Evolutionary conservation across 2,113 vertebrate genomes (phyloP).

Genomic region (Cochlearius cochlearius): DNA sequence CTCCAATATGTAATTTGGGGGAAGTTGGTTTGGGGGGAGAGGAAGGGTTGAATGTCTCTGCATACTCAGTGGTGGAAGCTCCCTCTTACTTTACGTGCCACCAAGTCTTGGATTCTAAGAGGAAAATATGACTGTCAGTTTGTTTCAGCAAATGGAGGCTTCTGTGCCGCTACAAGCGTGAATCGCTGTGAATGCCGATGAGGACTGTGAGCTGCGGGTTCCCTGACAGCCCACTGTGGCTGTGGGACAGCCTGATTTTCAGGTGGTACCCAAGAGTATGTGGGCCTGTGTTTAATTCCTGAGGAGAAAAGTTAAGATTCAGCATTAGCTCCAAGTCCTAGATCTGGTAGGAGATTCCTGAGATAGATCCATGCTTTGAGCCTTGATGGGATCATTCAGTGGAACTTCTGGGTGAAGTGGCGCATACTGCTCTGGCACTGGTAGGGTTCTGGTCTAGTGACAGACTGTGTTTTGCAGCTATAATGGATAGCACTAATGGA

Average conservation of each 20-base stretch:
- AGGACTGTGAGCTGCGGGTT: not conserved
- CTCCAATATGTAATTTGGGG: not conserved
- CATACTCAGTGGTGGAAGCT: not conserved
- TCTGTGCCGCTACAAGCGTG: not conserved
- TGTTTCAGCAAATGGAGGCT: not conserved
- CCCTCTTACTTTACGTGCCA: not conserved
- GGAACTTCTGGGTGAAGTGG: not conserved
- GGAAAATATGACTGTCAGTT: not conserved
- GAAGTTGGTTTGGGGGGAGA: not conserved
- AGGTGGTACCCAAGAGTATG: rapidly evolving
- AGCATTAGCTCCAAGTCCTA: not conserved
- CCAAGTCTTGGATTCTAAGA: not conserved
- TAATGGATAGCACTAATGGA: not conserved
- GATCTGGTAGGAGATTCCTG: not conserved
- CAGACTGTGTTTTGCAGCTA: not conserved
- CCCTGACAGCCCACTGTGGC: not conserved
- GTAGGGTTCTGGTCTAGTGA: not conserved
- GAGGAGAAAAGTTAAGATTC: not conserved
- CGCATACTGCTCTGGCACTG: not conserved
- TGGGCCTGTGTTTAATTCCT: not conserved
- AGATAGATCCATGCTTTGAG: not conserved
- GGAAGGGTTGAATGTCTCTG: not conserved
- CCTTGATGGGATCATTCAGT: rapidly evolving
- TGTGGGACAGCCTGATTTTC: not conserved
- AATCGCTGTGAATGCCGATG: not conserved